Conservation (phyloP, 1,140 invertebrate genomes). For the Brachionus rubens region DNA sequence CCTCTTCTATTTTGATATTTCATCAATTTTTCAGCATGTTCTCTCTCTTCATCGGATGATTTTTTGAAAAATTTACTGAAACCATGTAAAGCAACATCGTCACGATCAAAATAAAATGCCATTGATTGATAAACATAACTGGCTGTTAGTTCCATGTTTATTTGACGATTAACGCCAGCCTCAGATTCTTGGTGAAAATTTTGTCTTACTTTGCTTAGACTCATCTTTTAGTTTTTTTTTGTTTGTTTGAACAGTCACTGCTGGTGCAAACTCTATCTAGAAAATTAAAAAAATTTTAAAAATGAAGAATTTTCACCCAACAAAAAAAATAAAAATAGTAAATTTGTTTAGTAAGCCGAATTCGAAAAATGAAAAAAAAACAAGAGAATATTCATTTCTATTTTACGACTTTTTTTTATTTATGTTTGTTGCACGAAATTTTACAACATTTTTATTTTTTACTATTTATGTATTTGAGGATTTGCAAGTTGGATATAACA, state of each 20-base stretch:
- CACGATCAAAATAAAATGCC: slow-evolving; percentile 71
- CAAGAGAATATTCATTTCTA: no score
- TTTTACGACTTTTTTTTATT: no score
- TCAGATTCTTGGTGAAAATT: slow-evolving; percentile 60
- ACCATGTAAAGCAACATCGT: slow-evolving; percentile 76
- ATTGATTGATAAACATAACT: slow-evolving; percentile 67
- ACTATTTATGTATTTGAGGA: no score
- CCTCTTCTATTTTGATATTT: slow-evolving; percentile 85
- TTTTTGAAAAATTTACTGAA: slow-evolving; percentile 84
- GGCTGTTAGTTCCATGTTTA: slow-evolving; percentile 76
- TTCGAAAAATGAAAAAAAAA: no score
- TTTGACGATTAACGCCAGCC: slow-evolving; percentile 75
- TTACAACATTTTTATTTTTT: no score
- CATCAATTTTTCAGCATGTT: slow-evolving; percentile 83
- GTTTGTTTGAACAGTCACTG: slow-evolving; percentile 46
- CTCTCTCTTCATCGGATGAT: slow-evolving; percentile 77
- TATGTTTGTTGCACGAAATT: no score
- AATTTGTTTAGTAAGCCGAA: not conserved
- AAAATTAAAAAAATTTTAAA: slow-evolving; percentile 14
- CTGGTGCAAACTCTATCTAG: slow-evolving; percentile 45
- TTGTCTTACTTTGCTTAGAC: slow-evolving; percentile 35
- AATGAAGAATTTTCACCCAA: not conserved
- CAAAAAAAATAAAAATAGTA: not conserved
- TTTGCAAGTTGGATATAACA: no score
- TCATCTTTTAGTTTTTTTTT: slow-evolving; percentile 1